These are phyloP conservation scores for Probaryconus sp. DNA, from an alignment of 1,140 invertebrate genomes.

Conservation along the genomic window DNA sequence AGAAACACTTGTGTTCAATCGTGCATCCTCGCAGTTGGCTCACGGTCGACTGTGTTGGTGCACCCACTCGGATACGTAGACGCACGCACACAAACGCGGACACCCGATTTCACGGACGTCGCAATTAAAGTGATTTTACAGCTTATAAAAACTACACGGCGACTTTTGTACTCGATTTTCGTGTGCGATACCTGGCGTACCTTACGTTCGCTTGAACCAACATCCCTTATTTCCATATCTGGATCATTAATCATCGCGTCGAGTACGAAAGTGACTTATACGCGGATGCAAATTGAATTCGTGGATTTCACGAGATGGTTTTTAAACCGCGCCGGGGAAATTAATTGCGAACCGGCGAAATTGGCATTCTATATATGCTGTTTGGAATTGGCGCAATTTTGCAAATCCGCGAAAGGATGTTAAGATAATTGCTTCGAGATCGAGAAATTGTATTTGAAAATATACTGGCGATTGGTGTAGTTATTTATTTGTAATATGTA, in stretches of 20 bases:
- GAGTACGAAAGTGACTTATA: no score
- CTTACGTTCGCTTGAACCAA: slow-evolving; percentile 14
- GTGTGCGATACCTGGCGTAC: slow-evolving; percentile 10
- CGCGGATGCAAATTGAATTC: no score
- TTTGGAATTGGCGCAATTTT: no score
- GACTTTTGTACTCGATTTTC: slow-evolving; percentile 4
- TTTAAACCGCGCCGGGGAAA: no score
- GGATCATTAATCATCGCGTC: slow-evolving; percentile 21
- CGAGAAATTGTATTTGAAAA: no score
- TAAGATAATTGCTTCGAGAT: no score
- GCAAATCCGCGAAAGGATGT: no score
- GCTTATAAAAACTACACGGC: slow-evolving; percentile 16
- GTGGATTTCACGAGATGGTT: no score
- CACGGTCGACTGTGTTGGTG: slow-evolving; percentile 2
- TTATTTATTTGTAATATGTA: no score
- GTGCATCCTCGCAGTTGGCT: slow-evolving; percentile 33
- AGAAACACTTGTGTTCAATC: slow-evolving; percentile 75
- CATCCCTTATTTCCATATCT: slow-evolving; percentile 19
- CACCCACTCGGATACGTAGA: slow-evolving; percentile 6
- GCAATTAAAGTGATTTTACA: slow-evolving; percentile 48
- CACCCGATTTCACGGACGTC: slow-evolving; percentile 2
- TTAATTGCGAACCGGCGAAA: no score
- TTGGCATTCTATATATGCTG: no score
- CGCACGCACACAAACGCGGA: slow-evolving; percentile 11
- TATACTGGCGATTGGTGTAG: no score